Base-by-base conservation (phyloP, 2,113 vertebrate species). In the Daphoenositta chrysoptera region DNA sequence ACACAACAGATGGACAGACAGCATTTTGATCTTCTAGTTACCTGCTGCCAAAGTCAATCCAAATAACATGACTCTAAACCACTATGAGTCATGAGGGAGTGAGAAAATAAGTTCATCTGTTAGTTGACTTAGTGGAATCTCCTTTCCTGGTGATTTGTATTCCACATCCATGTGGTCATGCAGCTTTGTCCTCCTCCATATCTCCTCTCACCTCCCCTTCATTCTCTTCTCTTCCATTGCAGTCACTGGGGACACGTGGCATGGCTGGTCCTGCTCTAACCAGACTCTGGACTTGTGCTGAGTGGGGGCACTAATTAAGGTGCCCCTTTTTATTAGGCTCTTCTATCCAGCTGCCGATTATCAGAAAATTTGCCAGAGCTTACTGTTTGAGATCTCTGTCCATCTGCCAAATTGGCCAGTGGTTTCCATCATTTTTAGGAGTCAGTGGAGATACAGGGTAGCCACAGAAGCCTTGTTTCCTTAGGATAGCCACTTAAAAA, bases 1-100 rank as follows among this genome's bases (percentile, higher is more conserved):
- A 57, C 63, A 54, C 31, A 57, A 69, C 66, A 90, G 94, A 93
- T 88, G 82, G 70, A 80, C 50, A 65, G 82, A 70, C 18, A 83
- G 28, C n/a, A 54, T 90, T 94, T 73, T 83, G 72, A 54, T 95
- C 64, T 92, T 81, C 42, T 72, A 50, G 73, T 30, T 93, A 94
- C 92, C 90, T 92, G 71, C 85, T 95, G 90, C 85, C 85, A 90
- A 95, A 90, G 53, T 85, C 90, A 93, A 76, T 83, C 82, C 53
- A 88, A 90, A 88, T 39, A 88, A 45, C 37, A 70, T 12, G 57
- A 66, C 58, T 92, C 57, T 73, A 61, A 85, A 83, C 30, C 50
- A 45, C 18, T 45, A 22, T 22, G 75, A 69, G 82, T 39, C 48
- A 37, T 69, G 48, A 76, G 76, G 42, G 79, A 93, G 63, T 69